A percentile compares a stretch with the other conserved stretches of the same genome.
phyloP scores from a whole-genome alignment of 1,140 invertebrate species.

The Brachystomella parvula region DNA sequence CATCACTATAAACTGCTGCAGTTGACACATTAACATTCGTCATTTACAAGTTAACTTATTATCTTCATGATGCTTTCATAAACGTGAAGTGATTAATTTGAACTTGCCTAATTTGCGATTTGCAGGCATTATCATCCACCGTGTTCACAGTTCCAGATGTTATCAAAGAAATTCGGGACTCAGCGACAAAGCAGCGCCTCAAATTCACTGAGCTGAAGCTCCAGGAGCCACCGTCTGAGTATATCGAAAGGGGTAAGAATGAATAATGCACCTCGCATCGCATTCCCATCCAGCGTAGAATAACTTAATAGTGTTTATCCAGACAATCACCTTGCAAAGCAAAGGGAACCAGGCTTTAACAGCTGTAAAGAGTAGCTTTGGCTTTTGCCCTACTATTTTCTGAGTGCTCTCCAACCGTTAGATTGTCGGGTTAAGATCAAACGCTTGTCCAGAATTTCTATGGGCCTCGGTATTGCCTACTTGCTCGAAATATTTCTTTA shows the following conservation, averaged over 20 bases:
- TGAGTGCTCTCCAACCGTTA: no score
- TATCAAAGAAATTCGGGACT: constrained; percentile 79
- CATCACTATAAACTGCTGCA: neutral
- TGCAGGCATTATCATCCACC: constrained; percentile 71
- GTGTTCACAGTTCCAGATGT: constrained; percentile 83
- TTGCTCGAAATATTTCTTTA: no score
- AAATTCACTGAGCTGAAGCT: constrained; percentile 72
- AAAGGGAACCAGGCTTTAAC: no score
- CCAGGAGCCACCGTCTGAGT: constrained; percentile 71
- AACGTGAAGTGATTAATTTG: neutral
- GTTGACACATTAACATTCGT: neutral
- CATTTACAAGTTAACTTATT: neutral
- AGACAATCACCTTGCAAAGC: no score
- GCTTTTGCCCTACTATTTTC: no score
- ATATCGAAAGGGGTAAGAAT: constrained; percentile 64
- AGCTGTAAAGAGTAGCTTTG: no score
- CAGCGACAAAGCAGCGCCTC: constrained; percentile 70
- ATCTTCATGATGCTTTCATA: neutral
- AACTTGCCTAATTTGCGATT: constrained; percentile 16
- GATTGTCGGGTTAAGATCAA: no score
- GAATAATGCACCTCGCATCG: neutral
- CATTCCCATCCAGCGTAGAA: no score
- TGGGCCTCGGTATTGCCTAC: no score
- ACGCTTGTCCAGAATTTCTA: no score
- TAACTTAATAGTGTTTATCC: no score